phyloP scores from a whole-genome alignment of 2,888 invertebrate genomes.

The Dryomyza anilis region DNA sequence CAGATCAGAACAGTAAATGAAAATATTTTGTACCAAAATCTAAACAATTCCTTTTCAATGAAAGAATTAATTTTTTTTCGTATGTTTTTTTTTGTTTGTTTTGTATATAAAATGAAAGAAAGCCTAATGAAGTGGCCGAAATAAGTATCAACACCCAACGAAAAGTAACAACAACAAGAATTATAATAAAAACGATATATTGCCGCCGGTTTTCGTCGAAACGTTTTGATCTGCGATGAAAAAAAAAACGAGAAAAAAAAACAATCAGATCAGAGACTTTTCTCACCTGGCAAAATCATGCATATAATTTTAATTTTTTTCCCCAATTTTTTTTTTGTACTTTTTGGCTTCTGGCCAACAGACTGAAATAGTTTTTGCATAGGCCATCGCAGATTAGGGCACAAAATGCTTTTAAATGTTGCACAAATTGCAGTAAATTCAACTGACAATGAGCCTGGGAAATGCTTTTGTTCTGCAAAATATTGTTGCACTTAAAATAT shows the following conservation, averaged over 20 bases:
- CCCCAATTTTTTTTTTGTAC: neutral
- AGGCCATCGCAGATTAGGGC: neutral
- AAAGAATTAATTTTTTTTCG: too few relatives aligned
- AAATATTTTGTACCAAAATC: too few relatives aligned
- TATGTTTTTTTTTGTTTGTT: too few relatives aligned
- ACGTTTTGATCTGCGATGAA: too few relatives aligned
- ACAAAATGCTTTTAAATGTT: too few relatives aligned
- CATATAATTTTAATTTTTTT: too few relatives aligned
- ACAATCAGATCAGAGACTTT: conserved; percentile 46
- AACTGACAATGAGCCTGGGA: neutral
- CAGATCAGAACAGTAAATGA: neutral
- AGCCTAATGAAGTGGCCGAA: neutral
- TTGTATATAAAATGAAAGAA: neutral
- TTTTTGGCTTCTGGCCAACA: neutral
- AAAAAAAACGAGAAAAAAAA: too few relatives aligned
- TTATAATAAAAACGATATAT: conserved; percentile 3
- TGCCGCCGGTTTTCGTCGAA: neutral
- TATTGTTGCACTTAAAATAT: neutral
- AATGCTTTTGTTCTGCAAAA: neutral
- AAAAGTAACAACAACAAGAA: neutral
- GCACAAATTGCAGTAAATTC: too few relatives aligned
- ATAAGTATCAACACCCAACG: neutral
- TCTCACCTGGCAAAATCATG: conserved; percentile 46
- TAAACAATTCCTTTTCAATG: too few relatives aligned
- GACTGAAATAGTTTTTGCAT: neutral